Percentiles rank a stretch among this genome's conserved stretches.
These are phyloP conservation scores for Accipiter superciliosus DNA, from an alignment of 2,797 vertebrate genomes.

Conservation along the genomic window DNA sequence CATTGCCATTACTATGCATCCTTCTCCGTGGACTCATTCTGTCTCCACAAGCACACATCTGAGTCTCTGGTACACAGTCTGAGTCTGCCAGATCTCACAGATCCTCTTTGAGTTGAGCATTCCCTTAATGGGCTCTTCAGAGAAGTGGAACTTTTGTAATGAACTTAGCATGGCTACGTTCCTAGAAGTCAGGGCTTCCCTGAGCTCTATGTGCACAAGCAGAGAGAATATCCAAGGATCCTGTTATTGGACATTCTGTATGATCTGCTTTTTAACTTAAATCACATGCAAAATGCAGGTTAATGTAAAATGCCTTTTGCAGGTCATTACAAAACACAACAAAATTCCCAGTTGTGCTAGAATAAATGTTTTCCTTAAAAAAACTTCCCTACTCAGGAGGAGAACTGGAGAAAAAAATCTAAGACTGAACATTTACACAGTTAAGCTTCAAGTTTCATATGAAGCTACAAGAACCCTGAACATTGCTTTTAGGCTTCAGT, in stretches of 20 bases:
- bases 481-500: neutral
- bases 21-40: neutral
- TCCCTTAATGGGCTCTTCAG: neutral
- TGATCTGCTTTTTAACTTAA: neutral
- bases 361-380: neutral
- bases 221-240: neutral
- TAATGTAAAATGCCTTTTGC: neutral
- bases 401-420: neutral
- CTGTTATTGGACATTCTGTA: neutral
- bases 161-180: neutral
- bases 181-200: neutral
- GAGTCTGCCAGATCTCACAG: neutral
- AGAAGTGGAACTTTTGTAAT: neutral
- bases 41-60: neutral
- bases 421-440: neutral
- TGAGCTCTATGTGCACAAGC: neutral
- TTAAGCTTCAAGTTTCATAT: neutral
- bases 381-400: neutral
- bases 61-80: neutral
- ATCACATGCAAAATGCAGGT: neutral
- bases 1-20: neutral
- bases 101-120: neutral
- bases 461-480: neutral
- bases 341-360: neutral
- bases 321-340: neutral